Evolutionary conservation across 2,797 vertebrate genomes (phyloP), one percentile per base, ranked within the genome.

Genomic region (Pseudochirops cupreus): DNA sequence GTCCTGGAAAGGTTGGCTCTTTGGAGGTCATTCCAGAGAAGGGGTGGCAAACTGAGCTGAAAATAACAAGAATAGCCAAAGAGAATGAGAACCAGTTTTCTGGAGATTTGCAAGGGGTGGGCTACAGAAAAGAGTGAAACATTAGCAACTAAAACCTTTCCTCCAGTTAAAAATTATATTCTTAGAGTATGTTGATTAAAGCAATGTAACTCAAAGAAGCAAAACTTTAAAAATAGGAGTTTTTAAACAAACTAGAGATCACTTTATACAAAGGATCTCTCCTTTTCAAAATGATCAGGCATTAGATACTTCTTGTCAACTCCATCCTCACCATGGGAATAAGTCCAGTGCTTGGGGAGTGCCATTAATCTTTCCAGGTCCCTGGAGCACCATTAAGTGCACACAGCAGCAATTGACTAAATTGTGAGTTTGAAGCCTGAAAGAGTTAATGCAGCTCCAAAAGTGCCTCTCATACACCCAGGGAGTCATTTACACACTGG

Each of bases 401-500:
- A 97, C 97, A 97, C 97, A 97, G 97, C 91, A 95, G 97, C 97
- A 97, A 97, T 98, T 98, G 97, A 97, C 96, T 97, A 97, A 98
- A 98, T 97, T 98, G 98, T 97, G 96, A 97, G 95, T 96, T 96
- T 93, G 94, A 96, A 98, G 97, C 74, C 97, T 97, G 97, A 98
- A 98, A 98, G 97, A 98, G 97, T 98, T 98, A 98, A 98, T 93
- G 96, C 57, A 39, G 92, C 97, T 98, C 95, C 91, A 74, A 93
- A 96, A 95, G 97, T 96, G 97, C 97, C 97, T 97, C 97, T 97
- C 97, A 94, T 97, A 97, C 97, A 97, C 98, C 98, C 97, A 96
- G 97, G 98, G 98, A 98, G 97, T 97, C 96, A 97, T 97, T 97
- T 97, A 97, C 97, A 97, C 98, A 97, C 97, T 97, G 96, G 97